These are phyloP conservation scores for Oncorhynchus keta DNA, from an alignment of 2,113 vertebrate genomes.

Conservation along the genomic window DNA sequence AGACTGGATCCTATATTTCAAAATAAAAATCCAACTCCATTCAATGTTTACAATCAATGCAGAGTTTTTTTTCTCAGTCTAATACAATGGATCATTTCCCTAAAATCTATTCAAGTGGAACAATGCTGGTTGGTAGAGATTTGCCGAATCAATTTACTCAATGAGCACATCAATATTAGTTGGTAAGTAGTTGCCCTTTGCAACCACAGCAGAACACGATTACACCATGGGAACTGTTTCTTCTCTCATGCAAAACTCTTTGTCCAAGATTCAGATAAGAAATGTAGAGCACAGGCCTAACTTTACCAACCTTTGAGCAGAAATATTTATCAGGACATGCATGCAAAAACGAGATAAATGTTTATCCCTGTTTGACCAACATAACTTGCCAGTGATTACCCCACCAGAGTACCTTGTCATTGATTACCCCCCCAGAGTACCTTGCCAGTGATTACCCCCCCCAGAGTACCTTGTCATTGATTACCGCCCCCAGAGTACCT, in stretches of 20 bases:
- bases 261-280: background rate
- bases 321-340: background rate
- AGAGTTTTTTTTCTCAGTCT: background rate
- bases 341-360: no score
- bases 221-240: background rate
- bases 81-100: background rate
- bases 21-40: slow-evolving; percentile 11
- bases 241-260: background rate
- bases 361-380: no score
- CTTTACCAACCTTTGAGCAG: background rate
- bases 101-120: slow-evolving; percentile 19
- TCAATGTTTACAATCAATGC: background rate
- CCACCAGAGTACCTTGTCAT: no score
- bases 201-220: background rate
- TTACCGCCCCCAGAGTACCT: no score
- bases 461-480: no score
- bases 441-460: no score
- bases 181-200: slow-evolving; percentile 19
- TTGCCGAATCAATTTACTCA: slow-evolving; percentile 13
- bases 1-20: background rate
- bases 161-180: slow-evolving; percentile 13
- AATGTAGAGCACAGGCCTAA: background rate
- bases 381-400: no score
- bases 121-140: slow-evolving; percentile 25
- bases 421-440: no score